Conservation (phyloP, 2,888 invertebrate genomes). For the Microctonus brassicae region DNA sequence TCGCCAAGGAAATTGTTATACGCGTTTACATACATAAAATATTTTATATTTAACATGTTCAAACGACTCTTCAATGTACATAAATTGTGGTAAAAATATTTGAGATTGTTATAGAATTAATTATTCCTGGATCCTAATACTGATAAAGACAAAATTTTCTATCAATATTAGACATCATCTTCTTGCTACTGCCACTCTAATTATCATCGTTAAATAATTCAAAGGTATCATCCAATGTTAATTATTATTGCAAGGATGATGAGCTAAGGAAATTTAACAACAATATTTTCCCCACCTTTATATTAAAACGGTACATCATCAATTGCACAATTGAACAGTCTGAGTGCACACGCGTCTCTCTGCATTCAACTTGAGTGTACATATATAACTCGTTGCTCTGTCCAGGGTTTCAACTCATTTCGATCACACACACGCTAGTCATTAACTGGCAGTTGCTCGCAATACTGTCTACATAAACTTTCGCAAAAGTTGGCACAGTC, state of each 20-base stretch:
- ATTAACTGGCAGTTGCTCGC: constrained; percentile 34
- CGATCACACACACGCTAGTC: constrained; percentile 38
- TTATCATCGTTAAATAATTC: too few relatives aligned
- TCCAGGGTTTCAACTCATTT: constrained; percentile 36
- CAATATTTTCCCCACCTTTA: neutral
- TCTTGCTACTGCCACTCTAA: too few relatives aligned
- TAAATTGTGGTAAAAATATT: constrained; percentile 4
- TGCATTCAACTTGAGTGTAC: neutral
- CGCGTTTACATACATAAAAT: neutral
- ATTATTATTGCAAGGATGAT: neutral
- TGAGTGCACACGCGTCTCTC: neutral
- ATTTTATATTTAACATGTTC: neutral
- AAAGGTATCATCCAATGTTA: too few relatives aligned
- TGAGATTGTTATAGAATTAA: neutral
- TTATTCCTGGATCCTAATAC: neutral
- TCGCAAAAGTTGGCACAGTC: constrained; percentile 46
- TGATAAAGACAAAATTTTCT: neutral
- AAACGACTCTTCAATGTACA: constrained; percentile 4
- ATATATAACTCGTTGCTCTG: constrained; percentile 15
- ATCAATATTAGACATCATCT: neutral
- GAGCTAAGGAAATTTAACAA: neutral
- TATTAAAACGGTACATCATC: neutral
- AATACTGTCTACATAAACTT: constrained; percentile 26
- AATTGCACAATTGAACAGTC: neutral
- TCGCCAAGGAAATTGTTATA: neutral